phyloP scores from a whole-genome alignment of 1,140 invertebrate species.

The Agrypnia vestita region DNA sequence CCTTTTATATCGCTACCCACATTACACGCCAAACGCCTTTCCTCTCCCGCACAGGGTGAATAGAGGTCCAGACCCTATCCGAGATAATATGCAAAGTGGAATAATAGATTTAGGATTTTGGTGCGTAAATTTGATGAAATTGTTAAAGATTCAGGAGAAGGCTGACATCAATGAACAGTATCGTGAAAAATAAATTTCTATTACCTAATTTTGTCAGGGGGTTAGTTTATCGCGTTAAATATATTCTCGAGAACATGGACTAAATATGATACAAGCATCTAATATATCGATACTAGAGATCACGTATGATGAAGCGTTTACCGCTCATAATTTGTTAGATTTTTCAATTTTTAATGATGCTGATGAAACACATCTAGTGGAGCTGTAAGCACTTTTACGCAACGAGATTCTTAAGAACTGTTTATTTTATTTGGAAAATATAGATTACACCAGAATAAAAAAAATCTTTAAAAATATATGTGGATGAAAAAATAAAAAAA shows the following conservation, averaged over 20 bases:
- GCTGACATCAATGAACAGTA: background rate
- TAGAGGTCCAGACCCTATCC: constrained; percentile 32
- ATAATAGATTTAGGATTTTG: constrained; percentile 39
- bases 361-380: too few relatives aligned
- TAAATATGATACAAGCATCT: too few relatives aligned
- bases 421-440: too few relatives aligned
- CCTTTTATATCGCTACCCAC: constrained; percentile 38
- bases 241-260: background rate
- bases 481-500: too few relatives aligned
- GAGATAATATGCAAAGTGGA: constrained; percentile 40
- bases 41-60: constrained; percentile 19
- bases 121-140: constrained; percentile 40
- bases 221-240: background rate
- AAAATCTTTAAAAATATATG: too few relatives aligned
- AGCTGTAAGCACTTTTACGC: too few relatives aligned
- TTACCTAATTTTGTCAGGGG: background rate
- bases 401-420: too few relatives aligned
- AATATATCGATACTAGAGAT: too few relatives aligned
- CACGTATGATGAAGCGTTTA: too few relatives aligned
- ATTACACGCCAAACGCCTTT: constrained; percentile 16
- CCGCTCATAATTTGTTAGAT: too few relatives aligned
- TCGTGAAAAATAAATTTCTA: background rate
- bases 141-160: constrained; percentile 33
- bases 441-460: too few relatives aligned
- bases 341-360: too few relatives aligned